phyloP scores from a whole-genome alignment of 2,888 invertebrate genomes.

The Pristionchus fissidentatus region DNA sequence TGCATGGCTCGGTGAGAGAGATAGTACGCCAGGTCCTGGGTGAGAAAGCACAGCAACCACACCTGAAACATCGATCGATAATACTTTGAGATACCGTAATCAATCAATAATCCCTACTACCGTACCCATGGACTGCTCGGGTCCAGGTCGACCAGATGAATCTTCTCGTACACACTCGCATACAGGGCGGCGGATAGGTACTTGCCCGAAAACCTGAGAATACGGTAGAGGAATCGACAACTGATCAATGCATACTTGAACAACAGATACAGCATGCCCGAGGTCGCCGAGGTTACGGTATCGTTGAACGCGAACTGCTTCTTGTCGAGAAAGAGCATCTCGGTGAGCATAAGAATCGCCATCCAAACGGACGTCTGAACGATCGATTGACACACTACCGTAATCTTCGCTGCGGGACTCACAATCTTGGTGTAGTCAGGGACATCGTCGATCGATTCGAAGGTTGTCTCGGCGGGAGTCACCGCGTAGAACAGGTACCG shows the following conservation, averaged over 20 bases:
- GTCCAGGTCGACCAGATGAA: conserved; percentile 38
- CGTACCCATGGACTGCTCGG: conserved; percentile 9
- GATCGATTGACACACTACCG: not conserved
- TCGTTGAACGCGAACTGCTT: conserved; percentile 62
- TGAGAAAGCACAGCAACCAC: conserved; percentile 86
- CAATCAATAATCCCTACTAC: not conserved
- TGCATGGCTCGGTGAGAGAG: conserved; percentile 91
- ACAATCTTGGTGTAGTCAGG: conserved; percentile 57
- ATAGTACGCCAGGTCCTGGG: conserved; percentile 89
- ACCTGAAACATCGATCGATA: conserved; percentile 78
- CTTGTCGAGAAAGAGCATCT: conserved; percentile 54
- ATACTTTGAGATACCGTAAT: not conserved
- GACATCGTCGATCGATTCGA: conserved; percentile 51
- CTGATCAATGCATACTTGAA: conserved; percentile 67
- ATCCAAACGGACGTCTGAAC: conserved; percentile 57
- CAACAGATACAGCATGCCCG: conserved; percentile 75
- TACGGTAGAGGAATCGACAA: not conserved
- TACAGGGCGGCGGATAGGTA: conserved; percentile 43
- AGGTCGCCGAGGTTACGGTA: conserved; percentile 67
- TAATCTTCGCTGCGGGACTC: not conserved
- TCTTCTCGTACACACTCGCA: conserved; percentile 9
- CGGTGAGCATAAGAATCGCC: conserved; percentile 55
- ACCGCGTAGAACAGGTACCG: conserved; percentile 66
- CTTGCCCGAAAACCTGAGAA: conserved; percentile 44
- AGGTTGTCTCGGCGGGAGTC: conserved; percentile 63